phyloP scores from a whole-genome alignment of 2,888 invertebrate genomes.

The Neoitamus cyanurus region DNA sequence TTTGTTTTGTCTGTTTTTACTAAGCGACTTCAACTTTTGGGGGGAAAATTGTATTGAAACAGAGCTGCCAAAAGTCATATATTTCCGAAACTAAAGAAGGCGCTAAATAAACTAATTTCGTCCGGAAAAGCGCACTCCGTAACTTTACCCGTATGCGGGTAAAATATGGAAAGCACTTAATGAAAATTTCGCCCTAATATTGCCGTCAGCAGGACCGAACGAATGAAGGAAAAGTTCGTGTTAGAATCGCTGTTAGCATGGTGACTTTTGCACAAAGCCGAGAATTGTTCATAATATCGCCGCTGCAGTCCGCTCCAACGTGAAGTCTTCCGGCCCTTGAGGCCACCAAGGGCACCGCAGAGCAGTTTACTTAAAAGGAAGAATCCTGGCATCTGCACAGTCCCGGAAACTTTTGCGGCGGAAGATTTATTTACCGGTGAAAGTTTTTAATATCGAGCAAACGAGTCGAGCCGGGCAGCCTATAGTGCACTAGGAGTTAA shows the following conservation, averaged over 20 bases:
- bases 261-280: neutral
- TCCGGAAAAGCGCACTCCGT: neutral
- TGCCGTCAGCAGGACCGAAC: neutral
- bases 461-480: neutral
- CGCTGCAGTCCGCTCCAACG: neutral
- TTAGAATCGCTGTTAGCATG: neutral
- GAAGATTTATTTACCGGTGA: neutral
- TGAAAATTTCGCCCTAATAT: neutral
- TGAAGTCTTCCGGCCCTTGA: neutral
- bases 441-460: neutral
- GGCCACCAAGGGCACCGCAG: neutral
- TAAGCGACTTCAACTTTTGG: neutral
- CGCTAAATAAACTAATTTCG: neutral
- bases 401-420: neutral
- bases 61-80: neutral
- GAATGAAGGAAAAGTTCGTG: neutral
- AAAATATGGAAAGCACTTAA: neutral
- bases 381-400: neutral
- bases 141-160: neutral
- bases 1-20: neutral
- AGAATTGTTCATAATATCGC: neutral
- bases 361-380: neutral
- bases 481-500: neutral
- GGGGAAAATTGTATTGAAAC: neutral
- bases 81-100: neutral